Evolutionary conservation across 2,888 invertebrate genomes (phyloP).

Genomic region (Sylvicola cinctus): DNA sequence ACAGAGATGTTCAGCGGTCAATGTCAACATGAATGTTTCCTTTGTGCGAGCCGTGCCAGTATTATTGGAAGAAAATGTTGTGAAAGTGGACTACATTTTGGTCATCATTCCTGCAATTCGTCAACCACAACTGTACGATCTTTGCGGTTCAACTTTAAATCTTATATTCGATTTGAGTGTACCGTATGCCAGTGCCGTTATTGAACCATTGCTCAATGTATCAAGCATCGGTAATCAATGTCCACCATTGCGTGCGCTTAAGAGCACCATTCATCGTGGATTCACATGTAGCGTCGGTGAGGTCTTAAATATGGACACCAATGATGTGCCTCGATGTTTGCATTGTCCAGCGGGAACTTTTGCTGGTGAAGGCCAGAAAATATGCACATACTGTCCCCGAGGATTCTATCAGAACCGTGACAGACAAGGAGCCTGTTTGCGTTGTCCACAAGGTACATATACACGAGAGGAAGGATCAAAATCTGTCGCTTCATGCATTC

Average conservation of each 20-base stretch:
- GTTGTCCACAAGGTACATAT: conserved; percentile 84
- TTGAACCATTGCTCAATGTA: conserved; percentile 73
- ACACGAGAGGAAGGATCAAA: conserved; percentile 82
- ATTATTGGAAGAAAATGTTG: conserved; percentile 66
- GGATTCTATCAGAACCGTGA: conserved; percentile 89
- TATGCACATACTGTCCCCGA: conserved; percentile 75
- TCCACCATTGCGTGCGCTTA: conserved; percentile 71
- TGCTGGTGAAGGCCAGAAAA: conserved; percentile 73
- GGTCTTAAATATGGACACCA: conserved; percentile 82
- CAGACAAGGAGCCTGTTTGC: conserved; percentile 71
- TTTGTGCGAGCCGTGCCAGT: conserved; percentile 66
- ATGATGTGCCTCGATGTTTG: conserved; percentile 78
- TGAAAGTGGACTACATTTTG: conserved; percentile 75
- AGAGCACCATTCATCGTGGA: conserved; percentile 66
- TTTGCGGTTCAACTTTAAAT: conserved; percentile 83
- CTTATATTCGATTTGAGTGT: conserved; percentile 87
- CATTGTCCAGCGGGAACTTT: conserved; percentile 95
- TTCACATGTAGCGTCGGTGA: conserved; percentile 88
- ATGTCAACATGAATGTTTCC: conserved; percentile 85
- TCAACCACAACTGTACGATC: conserved; percentile 81
- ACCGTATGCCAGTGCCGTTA: conserved; percentile 75
- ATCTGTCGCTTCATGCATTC: conserved; percentile 65
- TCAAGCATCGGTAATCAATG: conserved; percentile 83
- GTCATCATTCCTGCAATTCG: conserved; percentile 72
- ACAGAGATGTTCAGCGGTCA: conserved; percentile 83